A percentile compares a stretch with the other conserved stretches of the same genome.
Conservation (phyloP, 2,113 vertebrate species). For the Caranx melampygus region DNA sequence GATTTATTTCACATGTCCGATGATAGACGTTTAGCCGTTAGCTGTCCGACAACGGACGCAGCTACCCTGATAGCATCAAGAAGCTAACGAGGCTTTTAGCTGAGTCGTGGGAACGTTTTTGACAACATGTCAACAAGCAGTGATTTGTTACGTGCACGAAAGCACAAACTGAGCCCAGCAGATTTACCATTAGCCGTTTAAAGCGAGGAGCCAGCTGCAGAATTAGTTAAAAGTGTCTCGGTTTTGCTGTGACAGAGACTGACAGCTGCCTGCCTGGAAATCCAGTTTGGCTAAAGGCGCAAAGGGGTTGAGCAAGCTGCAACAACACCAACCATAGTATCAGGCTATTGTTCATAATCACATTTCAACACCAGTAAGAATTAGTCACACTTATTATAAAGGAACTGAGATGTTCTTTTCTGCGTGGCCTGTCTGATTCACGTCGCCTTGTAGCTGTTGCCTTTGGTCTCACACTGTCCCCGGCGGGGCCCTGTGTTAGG, state of each 20-base stretch:
- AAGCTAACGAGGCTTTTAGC: slow-evolving; percentile 57
- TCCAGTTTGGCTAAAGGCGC: slow-evolving; percentile 26
- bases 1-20: not conserved
- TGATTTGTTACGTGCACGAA: not conserved
- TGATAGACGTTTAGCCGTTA: slow-evolving; percentile 24
- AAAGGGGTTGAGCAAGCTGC: slow-evolving; percentile 16
- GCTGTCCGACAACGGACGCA: slow-evolving; percentile 65
- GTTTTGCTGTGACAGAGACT: slow-evolving; percentile 32
- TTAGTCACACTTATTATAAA: not conserved
- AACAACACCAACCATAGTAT: slow-evolving; percentile 35
- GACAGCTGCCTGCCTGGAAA: slow-evolving; percentile 63
- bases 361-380: not conserved
- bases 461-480: not conserved
- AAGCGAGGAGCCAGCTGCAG: not conserved
- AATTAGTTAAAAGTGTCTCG: not conserved
- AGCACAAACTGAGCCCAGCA: rapidly evolving
- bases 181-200: not conserved
- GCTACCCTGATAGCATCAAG: slow-evolving; percentile 42
- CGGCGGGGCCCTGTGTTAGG: slow-evolving; percentile 47
- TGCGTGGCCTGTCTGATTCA: not conserved
- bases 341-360: not conserved
- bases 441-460: not conserved
- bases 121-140: slow-evolving; percentile 19
- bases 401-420: not conserved
- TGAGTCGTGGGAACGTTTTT: slow-evolving; percentile 20